Conservation (phyloP, 2,888 invertebrate species). For the Orchesellides sinensis region DNA sequence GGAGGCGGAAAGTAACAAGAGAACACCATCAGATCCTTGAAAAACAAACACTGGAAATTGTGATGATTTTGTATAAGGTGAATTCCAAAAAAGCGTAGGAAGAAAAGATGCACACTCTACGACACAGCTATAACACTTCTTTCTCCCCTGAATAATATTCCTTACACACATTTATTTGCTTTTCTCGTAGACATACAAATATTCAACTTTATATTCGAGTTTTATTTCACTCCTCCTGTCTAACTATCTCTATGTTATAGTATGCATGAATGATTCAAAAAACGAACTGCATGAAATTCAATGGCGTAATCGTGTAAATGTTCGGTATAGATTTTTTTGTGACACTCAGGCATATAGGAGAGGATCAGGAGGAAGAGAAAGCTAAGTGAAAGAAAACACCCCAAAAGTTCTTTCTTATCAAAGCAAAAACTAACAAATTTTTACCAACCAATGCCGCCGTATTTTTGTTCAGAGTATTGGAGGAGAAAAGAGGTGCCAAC, state of each 20-base stretch:
- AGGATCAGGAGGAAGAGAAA: constrained; percentile 29
- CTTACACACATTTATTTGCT: background rate
- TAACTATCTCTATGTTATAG: no score
- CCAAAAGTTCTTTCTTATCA: constrained; percentile 34
- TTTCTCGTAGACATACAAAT: constrained; percentile 10
- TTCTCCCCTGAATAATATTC: constrained; percentile 15
- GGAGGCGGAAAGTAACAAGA: background rate
- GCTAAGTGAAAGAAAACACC: constrained; percentile 63
- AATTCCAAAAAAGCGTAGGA: constrained; percentile 10
- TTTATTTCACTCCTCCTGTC: constrained; percentile 45
- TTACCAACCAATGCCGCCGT: background rate
- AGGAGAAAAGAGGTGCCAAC: background rate
- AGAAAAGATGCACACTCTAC: background rate
- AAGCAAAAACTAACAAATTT: constrained; percentile 43
- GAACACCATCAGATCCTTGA: constrained; percentile 13
- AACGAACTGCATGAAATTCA: constrained; percentile 55
- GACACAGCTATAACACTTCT: background rate
- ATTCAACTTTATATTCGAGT: no score
- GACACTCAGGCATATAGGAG: background rate
- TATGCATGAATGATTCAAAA: constrained; percentile 58
- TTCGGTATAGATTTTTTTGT: constrained; percentile 32
- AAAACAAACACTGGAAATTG: constrained; percentile 9
- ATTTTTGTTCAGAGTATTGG: background rate
- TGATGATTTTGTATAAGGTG: constrained; percentile 18
- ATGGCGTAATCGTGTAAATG: constrained; percentile 7